Base-by-base conservation (phyloP, 2,113 vertebrate species). In the Monarcha castaneiventris region DNA sequence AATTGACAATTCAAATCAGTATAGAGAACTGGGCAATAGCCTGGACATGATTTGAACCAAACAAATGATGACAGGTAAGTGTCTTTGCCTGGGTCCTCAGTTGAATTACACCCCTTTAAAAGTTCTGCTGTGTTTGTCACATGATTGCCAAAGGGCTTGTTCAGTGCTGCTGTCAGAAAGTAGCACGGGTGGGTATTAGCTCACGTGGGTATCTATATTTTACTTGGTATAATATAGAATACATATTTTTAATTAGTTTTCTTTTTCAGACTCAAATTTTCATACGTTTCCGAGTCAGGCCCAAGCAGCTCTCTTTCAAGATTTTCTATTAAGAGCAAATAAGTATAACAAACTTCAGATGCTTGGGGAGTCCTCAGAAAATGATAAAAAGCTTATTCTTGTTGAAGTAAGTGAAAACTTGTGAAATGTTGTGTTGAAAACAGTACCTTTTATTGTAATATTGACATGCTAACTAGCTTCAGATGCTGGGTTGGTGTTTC, bases 321-420 rank as follows among this genome's bases (percentile, higher is more conserved):
- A 99, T 73, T 99, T 99, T 97, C 96, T 99, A 1, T 97, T 99
- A 84, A 97, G 99, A 97, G 99, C 99, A 81, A 99, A 99, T 97
- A 99, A 99, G 67, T 99, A 99, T 94, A 98, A 97, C 96, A 98
- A 98, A 82, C 97, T 99, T 76, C 98, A 98, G 93, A 99, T 99
- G 99, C 84, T 98, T 48, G 98, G 98, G 63, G 99, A 99, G 44
- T 92, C 90, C 54, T 92, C 89, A 69, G 94, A 96, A 63, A 96
- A 96, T 39, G 97, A 98, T 90, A 98, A 96, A 94, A 99, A 98
- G 96, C 96, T 99, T 91, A 99, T 99, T 94, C 97, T 99, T 23
- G 90, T 99, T 82, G 99, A 99, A 98, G 99, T 99, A 97, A 96
- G 97, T 90, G 82, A 88, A 75, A 90, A 56, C 54, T 55, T 67